Evolutionary conservation across 2,888 invertebrate species (phyloP).

Genomic region (Drosophila buzzatii): DNA sequence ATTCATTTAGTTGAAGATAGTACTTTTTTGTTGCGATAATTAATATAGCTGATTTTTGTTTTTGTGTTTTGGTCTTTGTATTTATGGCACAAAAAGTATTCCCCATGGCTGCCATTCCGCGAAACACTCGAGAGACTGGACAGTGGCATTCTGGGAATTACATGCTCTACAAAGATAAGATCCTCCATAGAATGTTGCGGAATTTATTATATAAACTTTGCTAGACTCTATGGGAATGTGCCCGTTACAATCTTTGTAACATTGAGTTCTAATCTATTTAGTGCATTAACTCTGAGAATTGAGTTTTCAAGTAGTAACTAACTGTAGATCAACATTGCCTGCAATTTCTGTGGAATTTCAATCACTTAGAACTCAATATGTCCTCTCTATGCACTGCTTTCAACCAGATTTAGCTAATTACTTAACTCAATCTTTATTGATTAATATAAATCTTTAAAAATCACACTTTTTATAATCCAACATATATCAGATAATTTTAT

Average conservation of each 20-base stretch:
- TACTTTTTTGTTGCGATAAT: constrained; percentile 14
- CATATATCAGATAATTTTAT: not conserved
- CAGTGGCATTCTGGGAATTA: not conserved
- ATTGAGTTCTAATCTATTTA: not conserved
- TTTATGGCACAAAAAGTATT: constrained; percentile 17
- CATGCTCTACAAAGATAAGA: constrained; percentile 5
- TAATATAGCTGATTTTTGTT: not conserved
- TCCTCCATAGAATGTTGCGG: not conserved
- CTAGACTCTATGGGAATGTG: not conserved
- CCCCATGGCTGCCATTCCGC: constrained; percentile 1
- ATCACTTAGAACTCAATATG: no score
- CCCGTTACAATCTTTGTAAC: not conserved
- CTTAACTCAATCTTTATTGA: not conserved
- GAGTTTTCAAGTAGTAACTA: not conserved
- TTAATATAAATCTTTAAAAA: not conserved
- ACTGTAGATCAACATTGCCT: not conserved
- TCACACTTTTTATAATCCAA: not conserved
- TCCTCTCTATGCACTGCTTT: not conserved
- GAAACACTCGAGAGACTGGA: constrained; percentile 3
- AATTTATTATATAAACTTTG: constrained; percentile 4
- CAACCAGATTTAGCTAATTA: not conserved
- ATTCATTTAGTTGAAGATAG: constrained; percentile 9
- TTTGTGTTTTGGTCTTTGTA: not conserved
- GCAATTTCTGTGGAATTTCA: not conserved
- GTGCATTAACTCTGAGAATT: not conserved